Conservation (phyloP, 1,140 invertebrate species). For the Procambarus clarkii region DNA sequence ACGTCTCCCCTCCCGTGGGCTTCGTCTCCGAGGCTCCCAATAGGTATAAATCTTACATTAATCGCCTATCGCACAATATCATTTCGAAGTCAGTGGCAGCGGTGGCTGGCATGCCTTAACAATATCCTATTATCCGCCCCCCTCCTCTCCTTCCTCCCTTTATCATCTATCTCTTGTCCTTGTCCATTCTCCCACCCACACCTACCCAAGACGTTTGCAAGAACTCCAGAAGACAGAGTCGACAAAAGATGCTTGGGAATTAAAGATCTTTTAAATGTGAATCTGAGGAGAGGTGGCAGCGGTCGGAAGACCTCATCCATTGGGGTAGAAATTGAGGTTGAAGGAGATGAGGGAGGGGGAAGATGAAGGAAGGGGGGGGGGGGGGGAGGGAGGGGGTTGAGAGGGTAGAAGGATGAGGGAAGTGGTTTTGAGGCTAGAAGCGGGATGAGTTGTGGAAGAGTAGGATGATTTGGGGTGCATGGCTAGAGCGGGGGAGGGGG, state of each 20-base stretch:
- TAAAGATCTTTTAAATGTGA: slow-evolving; percentile 4
- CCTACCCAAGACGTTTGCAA: background rate
- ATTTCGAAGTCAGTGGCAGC: slow-evolving; percentile 63
- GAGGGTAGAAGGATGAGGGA: no score
- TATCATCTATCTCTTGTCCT: background rate
- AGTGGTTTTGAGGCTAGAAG: background rate
- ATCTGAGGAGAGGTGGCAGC: background rate
- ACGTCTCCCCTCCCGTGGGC: background rate
- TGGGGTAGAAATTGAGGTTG: slow-evolving; percentile 29
- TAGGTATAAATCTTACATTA: slow-evolving; percentile 70
- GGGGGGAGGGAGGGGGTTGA: background rate
- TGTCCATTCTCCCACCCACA: background rate
- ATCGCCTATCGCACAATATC: slow-evolving; percentile 70
- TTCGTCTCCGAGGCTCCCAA: slow-evolving; percentile 27
- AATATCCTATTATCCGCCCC: background rate
- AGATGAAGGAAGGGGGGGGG: background rate
- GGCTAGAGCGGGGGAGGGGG: slow-evolving; percentile 15
- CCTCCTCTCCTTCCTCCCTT: background rate
- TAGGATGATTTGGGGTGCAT: background rate
- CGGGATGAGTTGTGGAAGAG: background rate
- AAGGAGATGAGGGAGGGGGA: background rate
- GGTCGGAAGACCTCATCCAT: slow-evolving; percentile 10
- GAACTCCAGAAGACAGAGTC: background rate
- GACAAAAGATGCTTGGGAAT: background rate
- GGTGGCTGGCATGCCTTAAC: background rate